Conservation (phyloP, 2,113 vertebrate genomes). For the Thunnus maccoyii region DNA sequence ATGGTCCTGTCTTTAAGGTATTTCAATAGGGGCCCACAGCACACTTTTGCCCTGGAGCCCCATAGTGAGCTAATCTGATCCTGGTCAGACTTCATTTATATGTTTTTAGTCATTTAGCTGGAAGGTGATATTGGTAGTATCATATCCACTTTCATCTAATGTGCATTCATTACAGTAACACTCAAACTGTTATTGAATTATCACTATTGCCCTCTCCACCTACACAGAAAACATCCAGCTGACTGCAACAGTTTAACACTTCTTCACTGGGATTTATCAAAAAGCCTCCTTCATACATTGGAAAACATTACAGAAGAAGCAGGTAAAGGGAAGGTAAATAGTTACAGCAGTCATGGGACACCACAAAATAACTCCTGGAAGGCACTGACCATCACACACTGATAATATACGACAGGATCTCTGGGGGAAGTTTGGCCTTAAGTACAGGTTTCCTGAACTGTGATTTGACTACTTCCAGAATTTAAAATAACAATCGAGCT, state of each 20-base stretch:
- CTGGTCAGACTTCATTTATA: too few species aligned
- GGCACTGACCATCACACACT: background rate
- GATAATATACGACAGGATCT: slow-evolving; percentile 11
- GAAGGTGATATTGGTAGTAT: too few species aligned
- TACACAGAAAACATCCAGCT: too few species aligned
- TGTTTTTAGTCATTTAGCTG: too few species aligned
- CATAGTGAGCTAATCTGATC: too few species aligned
- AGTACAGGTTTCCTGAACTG: slow-evolving; percentile 19
- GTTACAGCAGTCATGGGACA: background rate
- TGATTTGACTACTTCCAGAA: slow-evolving; percentile 11
- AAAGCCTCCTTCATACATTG: background rate
- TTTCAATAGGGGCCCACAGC: too few species aligned
- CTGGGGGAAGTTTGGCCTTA: background rate
- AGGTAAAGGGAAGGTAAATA: slow-evolving; percentile 5
- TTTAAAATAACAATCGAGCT: slow-evolving; percentile 36
- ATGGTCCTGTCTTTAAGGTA: too few species aligned
- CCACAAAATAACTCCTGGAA: slow-evolving; percentile 10
- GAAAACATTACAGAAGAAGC: background rate
- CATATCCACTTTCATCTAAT: too few species aligned
- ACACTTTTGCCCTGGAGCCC: too few species aligned
- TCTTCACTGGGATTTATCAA: background rate
- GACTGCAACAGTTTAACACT: background rate
- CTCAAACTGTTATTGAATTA: too few species aligned
- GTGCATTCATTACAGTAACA: too few species aligned
- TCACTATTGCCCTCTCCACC: too few species aligned